Evolutionary conservation across 2,113 vertebrate genomes (phyloP).

Genomic region (Stercorarius parasiticus): DNA sequence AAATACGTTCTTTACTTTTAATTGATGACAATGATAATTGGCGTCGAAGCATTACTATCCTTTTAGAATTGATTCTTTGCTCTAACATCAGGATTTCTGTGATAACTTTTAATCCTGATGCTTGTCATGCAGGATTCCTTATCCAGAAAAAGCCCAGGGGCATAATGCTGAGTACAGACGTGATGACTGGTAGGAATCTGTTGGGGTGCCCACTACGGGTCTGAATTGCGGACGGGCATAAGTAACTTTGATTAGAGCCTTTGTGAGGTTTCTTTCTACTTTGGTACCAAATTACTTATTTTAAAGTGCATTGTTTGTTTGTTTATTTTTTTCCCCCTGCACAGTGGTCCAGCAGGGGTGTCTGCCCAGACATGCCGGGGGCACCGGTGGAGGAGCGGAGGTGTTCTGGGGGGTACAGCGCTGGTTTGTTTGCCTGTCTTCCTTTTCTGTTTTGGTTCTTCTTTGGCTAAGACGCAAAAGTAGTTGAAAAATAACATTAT

Average conservation of each 20-base stretch:
- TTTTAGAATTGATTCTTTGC: not conserved
- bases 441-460: not conserved
- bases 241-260: not conserved
- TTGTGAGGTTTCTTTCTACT: not conserved
- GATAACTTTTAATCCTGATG: not conserved
- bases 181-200: not conserved
- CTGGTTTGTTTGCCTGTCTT: not conserved
- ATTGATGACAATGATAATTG: not conserved
- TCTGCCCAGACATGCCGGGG: accelerated
- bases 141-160: not conserved
- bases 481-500: not conserved
- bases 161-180: no score
- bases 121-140: not conserved
- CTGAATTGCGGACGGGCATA: not conserved
- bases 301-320: not conserved
- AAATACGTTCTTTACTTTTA: not conserved
- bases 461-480: not conserved
- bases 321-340: not conserved
- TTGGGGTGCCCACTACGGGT: not conserved
- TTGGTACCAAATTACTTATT: not conserved
- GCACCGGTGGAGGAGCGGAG: not conserved
- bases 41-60: accelerated
- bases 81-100: not conserved
- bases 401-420: not conserved
- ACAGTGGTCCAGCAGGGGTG: no score